Evolutionary conservation across 2,888 invertebrate genomes (phyloP).

Genomic region (Archaeoteleia sp.): DNA sequence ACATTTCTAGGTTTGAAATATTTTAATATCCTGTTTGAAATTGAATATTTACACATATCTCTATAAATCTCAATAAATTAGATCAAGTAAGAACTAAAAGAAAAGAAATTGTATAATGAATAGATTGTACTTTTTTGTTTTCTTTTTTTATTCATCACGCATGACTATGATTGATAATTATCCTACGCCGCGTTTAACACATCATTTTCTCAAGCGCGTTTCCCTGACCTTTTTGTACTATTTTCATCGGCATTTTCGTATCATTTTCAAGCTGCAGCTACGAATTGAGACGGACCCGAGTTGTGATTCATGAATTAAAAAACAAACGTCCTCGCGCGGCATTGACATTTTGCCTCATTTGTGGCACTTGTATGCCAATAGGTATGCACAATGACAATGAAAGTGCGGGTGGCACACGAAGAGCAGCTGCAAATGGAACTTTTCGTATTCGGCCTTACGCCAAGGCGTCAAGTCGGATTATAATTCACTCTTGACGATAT

Average conservation of each 20-base stretch:
- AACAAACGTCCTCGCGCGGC: slow-evolving; percentile 2
- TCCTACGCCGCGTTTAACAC: slow-evolving; percentile 32
- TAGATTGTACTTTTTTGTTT: too few relatives aligned
- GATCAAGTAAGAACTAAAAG: too few relatives aligned
- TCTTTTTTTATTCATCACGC: too few relatives aligned
- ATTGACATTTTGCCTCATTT: slow-evolving; percentile 9
- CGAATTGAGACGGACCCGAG: too few relatives aligned
- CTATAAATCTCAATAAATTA: too few relatives aligned
- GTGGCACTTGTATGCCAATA: background rate
- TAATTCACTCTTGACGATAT: slow-evolving; percentile 8
- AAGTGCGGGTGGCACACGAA: slow-evolving; percentile 12
- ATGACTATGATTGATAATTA: too few relatives aligned
- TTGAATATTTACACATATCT: too few relatives aligned
- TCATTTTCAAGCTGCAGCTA: too few relatives aligned
- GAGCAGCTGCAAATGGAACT: slow-evolving; percentile 6
- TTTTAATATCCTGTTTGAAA: too few relatives aligned
- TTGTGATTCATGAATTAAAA: slow-evolving; percentile 7
- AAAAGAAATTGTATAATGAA: too few relatives aligned
- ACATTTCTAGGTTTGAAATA: too few relatives aligned
- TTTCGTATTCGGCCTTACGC: slow-evolving; percentile 31
- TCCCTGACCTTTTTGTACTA: slow-evolving; percentile 39
- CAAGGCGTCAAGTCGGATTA: slow-evolving; percentile 17
- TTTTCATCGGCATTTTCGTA: slow-evolving; percentile 15
- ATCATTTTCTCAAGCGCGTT: slow-evolving; percentile 28
- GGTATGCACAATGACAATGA: slow-evolving; percentile 8